These are phyloP conservation scores for Tapirus terrestris DNA, from an alignment of 2,113 vertebrate species.

Conservation along the genomic window DNA sequence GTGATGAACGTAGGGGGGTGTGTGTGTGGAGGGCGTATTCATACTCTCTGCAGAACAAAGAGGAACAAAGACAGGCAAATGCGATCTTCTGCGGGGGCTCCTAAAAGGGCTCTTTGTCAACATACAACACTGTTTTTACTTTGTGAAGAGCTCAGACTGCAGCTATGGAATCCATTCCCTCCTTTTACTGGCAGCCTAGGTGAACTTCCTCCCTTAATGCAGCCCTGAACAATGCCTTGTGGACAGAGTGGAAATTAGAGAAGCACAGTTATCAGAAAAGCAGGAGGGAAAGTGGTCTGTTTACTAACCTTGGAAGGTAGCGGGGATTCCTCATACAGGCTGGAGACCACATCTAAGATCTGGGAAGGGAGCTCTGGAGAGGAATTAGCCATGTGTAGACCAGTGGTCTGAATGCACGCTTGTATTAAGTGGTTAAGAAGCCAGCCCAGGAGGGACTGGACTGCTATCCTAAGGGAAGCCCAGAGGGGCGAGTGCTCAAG, in stretches of 20 bases:
- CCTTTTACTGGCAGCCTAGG: background rate
- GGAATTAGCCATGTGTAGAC: background rate
- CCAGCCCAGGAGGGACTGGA: accelerated
- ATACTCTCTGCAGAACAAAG: background rate
- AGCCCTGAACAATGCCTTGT: background rate
- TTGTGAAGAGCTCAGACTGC: background rate
- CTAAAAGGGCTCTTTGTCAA: no score
- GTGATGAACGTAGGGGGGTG: no score
- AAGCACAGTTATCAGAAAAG: no score
- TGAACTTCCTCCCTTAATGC: background rate
- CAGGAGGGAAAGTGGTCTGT: background rate
- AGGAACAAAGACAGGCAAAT: background rate
- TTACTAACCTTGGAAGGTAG: background rate
- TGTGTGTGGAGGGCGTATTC: no score
- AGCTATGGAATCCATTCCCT: background rate
- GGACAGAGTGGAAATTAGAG: background rate
- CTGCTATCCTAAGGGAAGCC: no score
- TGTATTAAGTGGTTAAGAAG: background rate
- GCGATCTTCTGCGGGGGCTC: no score
- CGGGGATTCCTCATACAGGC: background rate
- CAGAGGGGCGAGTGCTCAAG: no score
- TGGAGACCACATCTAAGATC: background rate
- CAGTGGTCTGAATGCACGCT: accelerated
- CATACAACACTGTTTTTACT: no score
- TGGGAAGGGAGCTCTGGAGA: accelerated